These are phyloP conservation scores for Drosophila glabriapex DNA, from an alignment of 2,888 invertebrate genomes.

Conservation along the genomic window DNA sequence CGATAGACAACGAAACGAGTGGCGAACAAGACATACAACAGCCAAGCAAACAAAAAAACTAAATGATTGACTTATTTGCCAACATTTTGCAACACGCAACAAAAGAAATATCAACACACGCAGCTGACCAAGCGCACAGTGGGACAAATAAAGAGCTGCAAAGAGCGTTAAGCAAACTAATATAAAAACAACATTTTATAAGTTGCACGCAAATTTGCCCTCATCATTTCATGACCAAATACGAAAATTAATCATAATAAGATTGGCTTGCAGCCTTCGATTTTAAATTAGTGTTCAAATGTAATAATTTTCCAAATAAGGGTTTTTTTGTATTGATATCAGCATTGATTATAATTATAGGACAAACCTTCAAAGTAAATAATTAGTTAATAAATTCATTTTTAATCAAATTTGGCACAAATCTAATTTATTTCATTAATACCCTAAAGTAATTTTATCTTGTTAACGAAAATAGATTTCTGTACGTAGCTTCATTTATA, in stretches of 20 bases:
- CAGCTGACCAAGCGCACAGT: conserved; percentile 66
- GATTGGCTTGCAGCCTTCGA: background rate
- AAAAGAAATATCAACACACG: conserved; percentile 63
- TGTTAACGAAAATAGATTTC: background rate
- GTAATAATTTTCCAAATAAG: background rate
- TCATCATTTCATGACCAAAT: background rate
- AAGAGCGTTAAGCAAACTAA: background rate
- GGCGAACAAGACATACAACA: conserved; percentile 34
- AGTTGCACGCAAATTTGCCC: background rate
- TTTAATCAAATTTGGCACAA: background rate
- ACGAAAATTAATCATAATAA: background rate
- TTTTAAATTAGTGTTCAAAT: background rate
- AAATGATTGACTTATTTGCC: conserved; percentile 76
- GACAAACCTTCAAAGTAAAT: background rate
- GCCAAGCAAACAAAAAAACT: conserved; percentile 44
- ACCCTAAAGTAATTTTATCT: background rate
- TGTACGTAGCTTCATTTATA: background rate
- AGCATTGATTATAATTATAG: background rate
- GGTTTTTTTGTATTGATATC: background rate
- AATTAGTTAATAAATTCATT: background rate
- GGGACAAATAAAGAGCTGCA: conserved; percentile 4
- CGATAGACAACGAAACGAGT: conserved; percentile 23
- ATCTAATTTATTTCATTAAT: background rate
- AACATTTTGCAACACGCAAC: conserved; percentile 77
- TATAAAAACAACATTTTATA: background rate